phyloP scores from a whole-genome alignment of 2,888 invertebrate species.

The Acanthosepion lycidas region DNA sequence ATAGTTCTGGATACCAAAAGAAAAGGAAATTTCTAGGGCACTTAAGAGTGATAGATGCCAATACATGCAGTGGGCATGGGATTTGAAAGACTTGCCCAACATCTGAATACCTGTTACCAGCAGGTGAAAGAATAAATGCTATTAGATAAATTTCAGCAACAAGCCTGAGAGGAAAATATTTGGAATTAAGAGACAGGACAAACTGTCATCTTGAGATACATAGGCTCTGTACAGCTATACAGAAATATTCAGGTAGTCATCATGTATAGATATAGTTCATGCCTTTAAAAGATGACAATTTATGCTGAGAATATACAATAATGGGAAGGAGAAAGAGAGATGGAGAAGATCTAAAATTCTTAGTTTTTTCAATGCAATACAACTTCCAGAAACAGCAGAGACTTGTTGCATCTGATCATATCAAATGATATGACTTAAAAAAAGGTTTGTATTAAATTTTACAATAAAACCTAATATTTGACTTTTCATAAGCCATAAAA shows the following conservation, averaged over 20 bases:
- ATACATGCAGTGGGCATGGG: neutral
- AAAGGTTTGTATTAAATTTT: neutral
- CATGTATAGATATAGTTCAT: neutral
- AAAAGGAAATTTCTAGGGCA: neutral
- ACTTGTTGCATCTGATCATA: neutral
- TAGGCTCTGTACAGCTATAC: neutral
- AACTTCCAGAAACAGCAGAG: neutral
- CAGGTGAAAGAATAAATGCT: neutral
- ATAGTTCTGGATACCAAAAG: neutral
- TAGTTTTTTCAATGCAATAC: neutral
- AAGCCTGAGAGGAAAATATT: neutral
- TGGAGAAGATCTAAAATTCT: neutral
- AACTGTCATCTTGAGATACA: neutral
- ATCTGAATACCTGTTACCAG: constrained; percentile 4
- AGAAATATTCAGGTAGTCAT: neutral
- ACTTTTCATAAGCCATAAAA: neutral
- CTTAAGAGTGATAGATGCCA: neutral
- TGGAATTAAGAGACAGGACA: neutral
- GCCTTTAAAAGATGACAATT: neutral
- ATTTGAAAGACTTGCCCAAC: constrained; percentile 6
- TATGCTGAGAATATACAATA: neutral
- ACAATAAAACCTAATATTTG: neutral
- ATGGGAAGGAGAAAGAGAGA: neutral
- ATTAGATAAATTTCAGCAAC: neutral
- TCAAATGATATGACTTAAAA: neutral